These are phyloP conservation scores for Gasterosteus aculeatus DNA, from an alignment of 2,113 vertebrate genomes.

Conservation along the genomic window DNA sequence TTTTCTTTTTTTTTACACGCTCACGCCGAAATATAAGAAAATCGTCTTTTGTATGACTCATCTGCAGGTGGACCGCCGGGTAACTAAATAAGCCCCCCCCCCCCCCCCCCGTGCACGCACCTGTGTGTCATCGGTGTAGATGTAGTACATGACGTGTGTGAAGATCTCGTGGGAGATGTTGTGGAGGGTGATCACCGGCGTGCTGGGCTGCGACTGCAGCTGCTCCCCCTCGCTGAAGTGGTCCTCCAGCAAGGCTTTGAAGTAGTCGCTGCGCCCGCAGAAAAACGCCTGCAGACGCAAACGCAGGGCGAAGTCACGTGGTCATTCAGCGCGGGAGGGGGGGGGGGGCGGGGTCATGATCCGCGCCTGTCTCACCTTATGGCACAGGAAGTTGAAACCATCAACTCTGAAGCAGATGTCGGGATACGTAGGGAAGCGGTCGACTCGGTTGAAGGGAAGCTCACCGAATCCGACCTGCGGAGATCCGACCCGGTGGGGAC, in stretches of 20 bases:
- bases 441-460: conserved; percentile 90
- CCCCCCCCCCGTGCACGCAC: conserved; percentile 71
- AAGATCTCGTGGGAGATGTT: conserved; percentile 91
- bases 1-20: background rate
- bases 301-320: background rate
- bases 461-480: conserved; percentile 92
- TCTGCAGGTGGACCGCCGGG: background rate
- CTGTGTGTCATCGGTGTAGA: conserved; percentile 93
- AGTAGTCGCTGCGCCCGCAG: conserved; percentile 97
- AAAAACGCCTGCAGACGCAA: conserved; percentile 89
- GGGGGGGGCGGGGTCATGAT: background rate
- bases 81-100: too few relatives aligned
- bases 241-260: conserved; percentile 92
- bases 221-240: conserved; percentile 93
- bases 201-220: conserved; percentile 87
- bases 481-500: background rate
- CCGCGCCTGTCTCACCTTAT: conserved; percentile 84
- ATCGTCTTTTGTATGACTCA: background rate
- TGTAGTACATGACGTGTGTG: conserved; percentile 90
- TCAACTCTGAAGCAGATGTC: conserved; percentile 93
- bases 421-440: conserved; percentile 88
- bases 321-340: background rate
- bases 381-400: conserved; percentile 89
- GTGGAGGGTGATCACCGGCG: conserved; percentile 89
- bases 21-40: background rate